Conservation (phyloP, 1,140 invertebrate genomes). For the Frieseomelitta varia region DNA sequence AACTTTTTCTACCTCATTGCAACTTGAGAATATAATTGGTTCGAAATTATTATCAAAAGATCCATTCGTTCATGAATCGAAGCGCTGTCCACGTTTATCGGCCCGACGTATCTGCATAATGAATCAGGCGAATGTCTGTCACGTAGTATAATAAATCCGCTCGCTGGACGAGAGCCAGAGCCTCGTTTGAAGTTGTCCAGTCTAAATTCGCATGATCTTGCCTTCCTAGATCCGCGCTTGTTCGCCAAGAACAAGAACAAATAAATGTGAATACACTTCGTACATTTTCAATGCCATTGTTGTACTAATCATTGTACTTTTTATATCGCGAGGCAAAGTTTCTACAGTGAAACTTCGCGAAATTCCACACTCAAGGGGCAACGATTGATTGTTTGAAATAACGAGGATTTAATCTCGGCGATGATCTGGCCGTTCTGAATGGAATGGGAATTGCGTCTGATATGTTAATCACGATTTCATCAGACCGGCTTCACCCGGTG, state of each 20-base stretch:
- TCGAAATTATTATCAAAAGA: constrained; percentile 10
- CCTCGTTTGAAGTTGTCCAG: neutral
- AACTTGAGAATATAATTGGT: too few relatives aligned
- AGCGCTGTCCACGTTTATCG: constrained; percentile 30
- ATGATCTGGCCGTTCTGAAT: neutral
- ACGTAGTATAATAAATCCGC: constrained; percentile 15
- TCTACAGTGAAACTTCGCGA: too few relatives aligned
- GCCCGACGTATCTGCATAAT: constrained; percentile 25
- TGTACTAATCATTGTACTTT: neutral
- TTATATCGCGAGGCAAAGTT: too few relatives aligned
- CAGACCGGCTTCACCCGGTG: neutral
- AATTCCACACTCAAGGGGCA: too few relatives aligned
- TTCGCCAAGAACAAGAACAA: neutral
- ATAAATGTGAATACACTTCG: neutral
- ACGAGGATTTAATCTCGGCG: neutral
- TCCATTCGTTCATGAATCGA: neutral
- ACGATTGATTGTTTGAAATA: neutral
- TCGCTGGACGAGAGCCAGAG: constrained; percentile 2
- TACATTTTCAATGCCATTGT: too few relatives aligned
- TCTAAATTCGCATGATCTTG: neutral
- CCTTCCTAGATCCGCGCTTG: neutral
- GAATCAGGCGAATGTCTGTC: constrained; percentile 20
- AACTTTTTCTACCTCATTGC: too few relatives aligned
- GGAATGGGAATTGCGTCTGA: neutral
- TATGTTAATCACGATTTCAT: constrained; percentile 2